A percentile compares a stretch with the other conserved stretches of the same genome.
phyloP scores from a whole-genome alignment of 2,888 invertebrate genomes.

The Agriopis aurantiaria region DNA sequence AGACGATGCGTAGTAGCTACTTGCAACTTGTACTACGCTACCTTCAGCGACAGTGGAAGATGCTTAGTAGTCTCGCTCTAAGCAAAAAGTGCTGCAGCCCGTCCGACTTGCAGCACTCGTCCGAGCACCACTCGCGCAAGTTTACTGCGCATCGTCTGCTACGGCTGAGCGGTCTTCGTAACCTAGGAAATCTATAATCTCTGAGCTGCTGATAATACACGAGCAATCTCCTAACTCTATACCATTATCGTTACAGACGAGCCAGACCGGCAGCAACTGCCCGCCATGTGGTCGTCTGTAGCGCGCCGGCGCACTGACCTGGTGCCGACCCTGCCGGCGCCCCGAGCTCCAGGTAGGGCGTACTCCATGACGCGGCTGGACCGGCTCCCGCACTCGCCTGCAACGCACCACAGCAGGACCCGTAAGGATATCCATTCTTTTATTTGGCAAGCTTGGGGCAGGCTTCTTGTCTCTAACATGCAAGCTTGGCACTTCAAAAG shows the following conservation, averaged over 20 bases:
- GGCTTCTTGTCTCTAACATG: conserved; percentile 21
- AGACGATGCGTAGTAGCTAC: no score
- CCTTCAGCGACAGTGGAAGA: no score
- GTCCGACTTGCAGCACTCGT: no score
- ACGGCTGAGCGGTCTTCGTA: no score
- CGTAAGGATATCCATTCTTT: conserved; percentile 60
- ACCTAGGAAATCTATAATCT: no score
- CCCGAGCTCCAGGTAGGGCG: conserved; percentile 89
- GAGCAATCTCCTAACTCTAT: not conserved
- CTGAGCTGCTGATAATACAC: no score
- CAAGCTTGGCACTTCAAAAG: conserved; percentile 24
- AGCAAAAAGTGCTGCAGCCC: no score
- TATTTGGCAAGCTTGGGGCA: conserved; percentile 28
- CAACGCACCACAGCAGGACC: conserved; percentile 74
- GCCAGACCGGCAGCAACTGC: conserved; percentile 74
- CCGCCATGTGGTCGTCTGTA: conserved; percentile 91
- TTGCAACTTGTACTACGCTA: no score
- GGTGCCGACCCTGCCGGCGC: conserved; percentile 94
- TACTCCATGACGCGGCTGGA: conserved; percentile 97
- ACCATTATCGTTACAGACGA: conserved; percentile 61
- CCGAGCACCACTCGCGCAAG: no score
- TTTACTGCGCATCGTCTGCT: no score
- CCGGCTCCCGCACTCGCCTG: conserved; percentile 71
- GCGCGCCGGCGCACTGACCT: conserved; percentile 95
- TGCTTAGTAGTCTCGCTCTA: no score